These are phyloP conservation scores for Diabrotica undecimpunctata DNA, from an alignment of 1,140 invertebrate species.

Conservation along the genomic window DNA sequence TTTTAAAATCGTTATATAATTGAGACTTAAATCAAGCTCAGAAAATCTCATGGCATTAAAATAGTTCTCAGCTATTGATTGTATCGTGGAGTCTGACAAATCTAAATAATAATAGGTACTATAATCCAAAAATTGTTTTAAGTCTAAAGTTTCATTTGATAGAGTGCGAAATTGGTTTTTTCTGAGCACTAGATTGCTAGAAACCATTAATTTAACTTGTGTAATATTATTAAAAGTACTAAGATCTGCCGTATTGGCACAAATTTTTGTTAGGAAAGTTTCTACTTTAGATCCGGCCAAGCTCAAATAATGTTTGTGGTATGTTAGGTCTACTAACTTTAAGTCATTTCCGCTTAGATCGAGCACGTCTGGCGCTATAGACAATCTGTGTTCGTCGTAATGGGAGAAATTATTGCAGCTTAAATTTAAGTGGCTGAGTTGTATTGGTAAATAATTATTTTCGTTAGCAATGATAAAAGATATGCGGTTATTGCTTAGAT, in stretches of 20 bases:
- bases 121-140: neutral
- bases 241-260: neutral
- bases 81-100: neutral
- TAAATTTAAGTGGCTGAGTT: neutral
- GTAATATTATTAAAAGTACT: neutral
- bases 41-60: neutral
- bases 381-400: neutral
- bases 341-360: neutral
- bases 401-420: neutral
- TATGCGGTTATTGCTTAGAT: no score
- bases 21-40: constrained; percentile 4
- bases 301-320: neutral
- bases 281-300: neutral
- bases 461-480: no score
- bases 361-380: neutral
- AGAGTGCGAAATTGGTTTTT: neutral
- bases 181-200: neutral
- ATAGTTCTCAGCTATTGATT: neutral
- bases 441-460: no score
- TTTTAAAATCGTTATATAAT: neutral
- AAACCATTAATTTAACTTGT: neutral
- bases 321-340: neutral
- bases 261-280: neutral
- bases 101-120: neutral
- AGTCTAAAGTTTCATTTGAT: neutral